Evolutionary conservation across 2,113 vertebrate species (phyloP).

Genomic region (Chloebia gouldiae): DNA sequence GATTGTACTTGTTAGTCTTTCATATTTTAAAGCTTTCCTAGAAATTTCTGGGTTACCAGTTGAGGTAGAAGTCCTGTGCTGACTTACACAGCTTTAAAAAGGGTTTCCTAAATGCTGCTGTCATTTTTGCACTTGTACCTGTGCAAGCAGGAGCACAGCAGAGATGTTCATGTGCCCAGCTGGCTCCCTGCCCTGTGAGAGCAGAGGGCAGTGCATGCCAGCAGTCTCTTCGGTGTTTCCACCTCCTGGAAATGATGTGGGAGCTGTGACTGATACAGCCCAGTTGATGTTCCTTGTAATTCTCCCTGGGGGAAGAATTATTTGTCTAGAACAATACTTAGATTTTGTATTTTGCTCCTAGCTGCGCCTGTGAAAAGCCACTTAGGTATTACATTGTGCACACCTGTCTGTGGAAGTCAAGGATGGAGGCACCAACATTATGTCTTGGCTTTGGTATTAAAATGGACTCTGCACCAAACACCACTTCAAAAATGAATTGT

Average conservation of each 20-base stretch:
- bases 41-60: background rate
- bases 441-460: background rate
- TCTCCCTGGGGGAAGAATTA: background rate
- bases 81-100: background rate
- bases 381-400: background rate
- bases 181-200: background rate
- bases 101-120: background rate
- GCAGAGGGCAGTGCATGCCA: background rate
- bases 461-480: background rate
- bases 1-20: background rate
- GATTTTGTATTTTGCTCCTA: background rate
- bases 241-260: background rate
- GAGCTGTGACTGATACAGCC: fast-evolving
- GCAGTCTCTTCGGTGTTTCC: background rate
- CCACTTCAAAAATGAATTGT: background rate
- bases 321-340: background rate
- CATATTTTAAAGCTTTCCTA: background rate
- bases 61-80: background rate
- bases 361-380: background rate
- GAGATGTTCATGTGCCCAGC: background rate
- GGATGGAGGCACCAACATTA: background rate
- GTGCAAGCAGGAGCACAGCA: background rate
- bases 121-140: background rate
- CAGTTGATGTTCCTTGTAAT: background rate
- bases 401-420: background rate